Evolutionary conservation across 2,888 invertebrate species (phyloP), one percentile per base, ranked within the genome.

Genomic region (Polia nebulosa): DNA sequence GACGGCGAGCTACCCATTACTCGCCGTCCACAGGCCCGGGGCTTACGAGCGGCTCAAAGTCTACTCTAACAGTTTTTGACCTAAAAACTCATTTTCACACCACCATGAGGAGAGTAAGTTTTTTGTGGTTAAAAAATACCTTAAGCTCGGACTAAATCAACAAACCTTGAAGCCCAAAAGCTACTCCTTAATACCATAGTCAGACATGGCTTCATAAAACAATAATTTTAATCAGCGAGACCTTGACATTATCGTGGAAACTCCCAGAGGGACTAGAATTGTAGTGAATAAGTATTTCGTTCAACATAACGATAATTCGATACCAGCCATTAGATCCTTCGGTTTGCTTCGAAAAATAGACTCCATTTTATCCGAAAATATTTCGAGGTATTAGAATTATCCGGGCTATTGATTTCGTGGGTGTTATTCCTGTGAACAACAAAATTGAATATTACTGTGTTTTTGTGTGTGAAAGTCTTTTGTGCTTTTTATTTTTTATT

Each of bases 281-380:
- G 52, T 41, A 47, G 27, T 52, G 73, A 47, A 75, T 52, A 69
- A 53, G 29, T 61, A 69, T 69, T 53, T 44, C 41, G 20, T 32
- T 45, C 27, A 29, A 25, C 22, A 11, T 22, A 45, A 53, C 47
- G 47, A 69, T 58, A 76, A 74, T 58, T 49, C 25, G 52, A 76
- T 69, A 69, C 57, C 44, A 25, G 32, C 71, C 63, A 70, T 62
- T 74, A 69, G 74, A 32, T 39, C 17, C 13, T 36, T 39, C 64
- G 39, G 45, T 52, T 51, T 36, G 3, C 17, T 20, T 29, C 20
- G 34, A 44, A 55, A 41, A 58, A 58, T 44, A 17, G 3, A 36
- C 29, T 47, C 17, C 17, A 49, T 67, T 74, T 67, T 41, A 20
- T 3, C 3, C 11, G 27, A 53, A 57, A 49, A 67, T 44, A 32